These are phyloP conservation scores for Drosophila melanosoma DNA, from an alignment of 2,888 invertebrate species.

Conservation along the genomic window DNA sequence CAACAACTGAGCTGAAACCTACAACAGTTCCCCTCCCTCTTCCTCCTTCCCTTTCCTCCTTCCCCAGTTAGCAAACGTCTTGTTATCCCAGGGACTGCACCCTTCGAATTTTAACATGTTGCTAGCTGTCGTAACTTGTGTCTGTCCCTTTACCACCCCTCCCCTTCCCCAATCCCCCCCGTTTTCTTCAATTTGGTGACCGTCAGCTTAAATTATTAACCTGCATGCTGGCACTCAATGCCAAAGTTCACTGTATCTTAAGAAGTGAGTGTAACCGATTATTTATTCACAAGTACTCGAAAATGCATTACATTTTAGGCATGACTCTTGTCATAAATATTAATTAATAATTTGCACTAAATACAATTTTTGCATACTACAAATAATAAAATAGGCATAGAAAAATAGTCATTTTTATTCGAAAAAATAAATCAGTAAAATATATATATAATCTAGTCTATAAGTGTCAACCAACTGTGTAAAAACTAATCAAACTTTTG, in stretches of 20 bases:
- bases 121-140: neutral
- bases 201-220: conserved; percentile 64
- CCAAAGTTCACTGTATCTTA: conserved; percentile 44
- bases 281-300: conserved; percentile 56
- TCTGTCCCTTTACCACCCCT: neutral
- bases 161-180: neutral
- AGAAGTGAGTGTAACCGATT: conserved; percentile 47
- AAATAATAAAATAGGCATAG: neutral
- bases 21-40: neutral
- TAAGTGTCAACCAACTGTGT: neutral
- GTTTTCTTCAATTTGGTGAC: conserved; percentile 23
- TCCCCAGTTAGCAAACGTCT: neutral
- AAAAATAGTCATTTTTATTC: neutral
- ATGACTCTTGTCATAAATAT: conserved; percentile 62
- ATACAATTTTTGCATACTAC: conserved; percentile 17
- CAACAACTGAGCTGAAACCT: conserved; percentile 19
- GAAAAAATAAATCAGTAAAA: neutral
- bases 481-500: conserved; percentile 1
- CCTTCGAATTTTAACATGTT: conserved; percentile 11
- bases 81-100: neutral
- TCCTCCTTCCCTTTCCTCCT: no score
- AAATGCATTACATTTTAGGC: conserved; percentile 59
- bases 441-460: neutral
- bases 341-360: conserved; percentile 65
- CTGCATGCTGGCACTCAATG: conserved; percentile 51